Base-by-base conservation (phyloP, 2,113 vertebrate genomes). In the Anthoscopus minutus region DNA sequence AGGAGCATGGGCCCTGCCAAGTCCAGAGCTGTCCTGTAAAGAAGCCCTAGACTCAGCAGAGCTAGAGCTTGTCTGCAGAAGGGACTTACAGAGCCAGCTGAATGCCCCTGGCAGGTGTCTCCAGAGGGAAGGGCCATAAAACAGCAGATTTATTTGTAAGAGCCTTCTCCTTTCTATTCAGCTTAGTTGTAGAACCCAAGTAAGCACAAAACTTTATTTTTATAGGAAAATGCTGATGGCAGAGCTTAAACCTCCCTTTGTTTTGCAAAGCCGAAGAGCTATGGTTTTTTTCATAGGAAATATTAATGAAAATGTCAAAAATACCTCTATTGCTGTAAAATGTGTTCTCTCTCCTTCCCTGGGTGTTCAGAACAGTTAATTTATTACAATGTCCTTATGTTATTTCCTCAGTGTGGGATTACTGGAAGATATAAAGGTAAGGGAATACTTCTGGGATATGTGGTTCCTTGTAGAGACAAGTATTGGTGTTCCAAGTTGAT, bases 121-220 rank as follows among this genome's bases (percentile, higher is more conserved):
- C 85, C 88, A 78, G 86, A 91, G 60, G 54, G 56, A 82, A 60
- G 65, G 74, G 83, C 94, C 93, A 95, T 74, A 90, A 74, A 86
- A 73, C 70, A 74, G 73, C 77, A 72, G 81, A 73, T 73, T 51
- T 44, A 64, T 96, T 88, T 93, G 33, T 93, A 94, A 88, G 88
- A 89, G 93, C 92, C 96, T 92, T 86, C 89, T 94, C 82, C 92
- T 96, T 94, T 95, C 80, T 94, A 73, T 79, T 91, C 95, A 93
- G 93, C 77, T 86, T 97, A 97, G 95, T 94, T 94, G 70, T 96
- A 95, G 96, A 92, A 94, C 37, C 56, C 76, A 88, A 96, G 92
- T 81, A 93, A 96, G 94, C 92, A 92, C 76, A 94, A 92, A 82
- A 83, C 92, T 86, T 95, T 97, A 96, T 97, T 97, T 98, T 97